Base-by-base conservation (phyloP, 2,888 invertebrate genomes). In the Dermolepida albohirtum region DNA sequence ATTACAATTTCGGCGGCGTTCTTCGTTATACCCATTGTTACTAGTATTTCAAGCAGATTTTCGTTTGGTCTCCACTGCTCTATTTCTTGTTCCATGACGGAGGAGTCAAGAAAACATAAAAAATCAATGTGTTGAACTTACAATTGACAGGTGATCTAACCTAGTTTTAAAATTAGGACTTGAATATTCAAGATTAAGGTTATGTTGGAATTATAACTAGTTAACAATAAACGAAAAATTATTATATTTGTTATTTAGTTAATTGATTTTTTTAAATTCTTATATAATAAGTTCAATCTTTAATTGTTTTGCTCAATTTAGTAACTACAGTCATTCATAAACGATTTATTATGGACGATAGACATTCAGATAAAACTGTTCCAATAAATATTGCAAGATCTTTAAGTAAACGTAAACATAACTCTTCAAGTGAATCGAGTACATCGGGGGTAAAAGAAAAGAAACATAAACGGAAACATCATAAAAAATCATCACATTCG, bases 1-100 rank as follows among this genome's bases (percentile, higher is more conserved):
- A 73, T 71, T 76, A 84, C 85, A 74, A 82, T 80, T 73, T 80
- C 82, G 22, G 85, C 85, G 14, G 79, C 78, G 59, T 80, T 79
- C 75, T 80, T 78, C 51, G 81, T 77, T 67, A 86, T 83, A 8
- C 86, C 86, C 85, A 86, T 85, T 14, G 80, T 79, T 27, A 82
- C 76, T 54, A 85, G 73, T 47, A 78, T 74, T 50, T 79, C 76
- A 52, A 85, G 64, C 59, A 80, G 78, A 63, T 83, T 82, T 66
- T 79, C 77, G 74, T 85, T 84, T 8, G 85, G 84, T 70, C 44
- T 67, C 64, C 71, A 74, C 27, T 65, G 67, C 54, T 72, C 70
- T 2, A 59, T 65, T 41, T 70, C 52, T 66, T 70, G 63, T 49
- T 74, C 72, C 73, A 72, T 72, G 16, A 29, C 51, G 34, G 47